A percentile compares a stretch with the other conserved stretches of the same genome.
Conservation (phyloP, 2,888 invertebrate species). For the Ophonus ardosiacus region DNA sequence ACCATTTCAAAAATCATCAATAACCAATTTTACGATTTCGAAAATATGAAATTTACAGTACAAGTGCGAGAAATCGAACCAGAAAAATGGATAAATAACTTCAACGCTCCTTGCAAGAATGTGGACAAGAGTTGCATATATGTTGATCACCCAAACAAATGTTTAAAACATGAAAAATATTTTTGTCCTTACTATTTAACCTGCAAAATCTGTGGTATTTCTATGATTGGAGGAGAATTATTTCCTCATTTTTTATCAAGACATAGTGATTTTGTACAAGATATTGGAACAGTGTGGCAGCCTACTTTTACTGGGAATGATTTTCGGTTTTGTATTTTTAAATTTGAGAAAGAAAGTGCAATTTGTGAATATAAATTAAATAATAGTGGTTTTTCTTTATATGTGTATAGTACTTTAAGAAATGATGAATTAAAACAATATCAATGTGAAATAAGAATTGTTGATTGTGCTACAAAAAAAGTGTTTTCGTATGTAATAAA, state of each 20-base stretch:
- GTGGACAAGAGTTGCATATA: slow-evolving; percentile 19
- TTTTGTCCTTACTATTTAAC: slow-evolving; percentile 18
- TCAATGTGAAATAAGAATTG: slow-evolving; percentile 26
- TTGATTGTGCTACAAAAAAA: not conserved
- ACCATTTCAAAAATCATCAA: slow-evolving; percentile 19
- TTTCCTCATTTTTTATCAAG: slow-evolving; percentile 19
- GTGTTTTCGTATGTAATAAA: not conserved
- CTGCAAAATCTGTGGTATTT: slow-evolving; percentile 2
- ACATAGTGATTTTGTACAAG: not conserved
- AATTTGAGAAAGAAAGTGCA: not conserved
- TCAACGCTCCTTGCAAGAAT: slow-evolving; percentile 4
- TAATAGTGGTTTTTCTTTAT: not conserved
- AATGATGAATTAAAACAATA: slow-evolving; percentile 7
- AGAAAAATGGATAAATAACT: slow-evolving; percentile 6
- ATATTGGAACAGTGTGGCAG: not conserved
- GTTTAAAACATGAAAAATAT: slow-evolving; percentile 27
- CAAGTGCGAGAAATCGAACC: slow-evolving; percentile 4
- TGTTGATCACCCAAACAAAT: not conserved
- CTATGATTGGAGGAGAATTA: slow-evolving; percentile 14
- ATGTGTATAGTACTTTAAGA: not conserved
- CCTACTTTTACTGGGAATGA: slow-evolving; percentile 7
- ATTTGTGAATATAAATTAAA: slow-evolving; percentile 26
- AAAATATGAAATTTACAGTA: not conserved
- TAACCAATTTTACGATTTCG: slow-evolving; percentile 1
- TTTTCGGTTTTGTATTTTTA: not conserved